Evolutionary conservation across 37 sponge, comb jelly and placozoan genomes (phyloP), one percentile per base, ranked within the genome.

Genomic region (Geodia barretti): DNA sequence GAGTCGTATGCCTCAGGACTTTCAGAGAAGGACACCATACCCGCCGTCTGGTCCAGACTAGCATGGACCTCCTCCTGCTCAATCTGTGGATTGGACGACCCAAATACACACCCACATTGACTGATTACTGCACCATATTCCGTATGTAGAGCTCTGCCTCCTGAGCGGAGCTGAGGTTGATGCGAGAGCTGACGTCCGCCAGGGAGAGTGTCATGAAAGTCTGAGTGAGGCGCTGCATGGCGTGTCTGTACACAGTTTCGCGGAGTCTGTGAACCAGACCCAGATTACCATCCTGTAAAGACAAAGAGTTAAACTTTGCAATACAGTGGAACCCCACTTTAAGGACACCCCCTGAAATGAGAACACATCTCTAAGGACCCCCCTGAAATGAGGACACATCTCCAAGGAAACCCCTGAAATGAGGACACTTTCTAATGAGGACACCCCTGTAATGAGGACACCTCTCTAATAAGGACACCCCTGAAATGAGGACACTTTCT

Each of bases 71-170:
- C 98, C 5, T 90, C 91, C 63, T 86, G 80, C 71, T 95, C 98
- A 20, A 97, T 95, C 96, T 95, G 62, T 58, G 42, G 32, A 78
- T 35, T 1, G 43, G 47, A 65, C 29, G 31, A 29, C 63, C 65
- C 8, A 24, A 5, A 23, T 64, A 64, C n/a, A 26, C 5, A 23
- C n/a, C 5, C 5, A 4, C 25, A 64, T 64, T 7, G 5, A 64
- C 30, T 64, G 7, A 64, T n/a, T 23, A 5, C n/a, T 64, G 65
- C 30, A 95, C 96, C 98, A 97, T 97, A 31, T 90, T 83, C 36
- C 94, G 79, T 2, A 95, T 82, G 77, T 89, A 90, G 54, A 89
- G 86, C 81, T 97, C 98, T 34, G 96, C 96, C 64, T 95, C 93
- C 26, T 74, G 39, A 26, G 87, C 83, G 33, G 83, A 64, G 35